Base-by-base conservation (phyloP, 2,888 invertebrate genomes). In the Dexiosoma caninum region DNA sequence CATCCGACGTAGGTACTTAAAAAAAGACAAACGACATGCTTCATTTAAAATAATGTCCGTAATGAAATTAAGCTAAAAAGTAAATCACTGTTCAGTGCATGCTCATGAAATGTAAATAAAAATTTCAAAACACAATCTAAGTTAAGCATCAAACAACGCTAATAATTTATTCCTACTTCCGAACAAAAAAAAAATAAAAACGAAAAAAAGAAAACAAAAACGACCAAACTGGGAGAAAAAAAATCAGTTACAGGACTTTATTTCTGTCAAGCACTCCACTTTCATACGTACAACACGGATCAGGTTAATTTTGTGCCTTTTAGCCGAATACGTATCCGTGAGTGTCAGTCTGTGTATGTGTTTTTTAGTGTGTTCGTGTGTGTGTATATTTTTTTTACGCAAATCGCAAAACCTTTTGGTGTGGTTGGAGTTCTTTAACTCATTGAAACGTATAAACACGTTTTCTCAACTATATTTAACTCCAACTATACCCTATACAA, bases 1-100 rank as follows among this genome's bases (percentile, higher is more conserved):
- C 78, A 81, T 57, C 81, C 72, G 81, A 81, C 81, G 78, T 77
- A 51, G 69, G 69, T 72, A 74, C 78, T 81, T 81, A 67, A 44
- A 72, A 69, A 57, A 78, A 81, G 81, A 81, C 78, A 81, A 81
- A 81, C 78, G 81, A 74, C 77, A 69, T 81, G 81, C 72, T 78
- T 81, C 82, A 76, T 84, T 85, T 86, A 86, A 83, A 88, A 87
- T 88, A 87, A 87, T 88, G 87, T 86, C 87, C 87, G 85, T 85
- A 86, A 88, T 88, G 87, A 88, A 88, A 88, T 88, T 88, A 88
- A 88, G 88, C 88, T 86, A 85, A 87, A 87, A 87, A 87, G 87
- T 88, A 88, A 88, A 88, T 88, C 88, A 88, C 88, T 83, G 84
- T 84, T 83, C 84, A 71, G 78, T 71, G 86, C 85, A 84, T 84